These are phyloP conservation scores for Eulacestoma nigropectus DNA, from an alignment of 2,113 vertebrate species.

Conservation along the genomic window DNA sequence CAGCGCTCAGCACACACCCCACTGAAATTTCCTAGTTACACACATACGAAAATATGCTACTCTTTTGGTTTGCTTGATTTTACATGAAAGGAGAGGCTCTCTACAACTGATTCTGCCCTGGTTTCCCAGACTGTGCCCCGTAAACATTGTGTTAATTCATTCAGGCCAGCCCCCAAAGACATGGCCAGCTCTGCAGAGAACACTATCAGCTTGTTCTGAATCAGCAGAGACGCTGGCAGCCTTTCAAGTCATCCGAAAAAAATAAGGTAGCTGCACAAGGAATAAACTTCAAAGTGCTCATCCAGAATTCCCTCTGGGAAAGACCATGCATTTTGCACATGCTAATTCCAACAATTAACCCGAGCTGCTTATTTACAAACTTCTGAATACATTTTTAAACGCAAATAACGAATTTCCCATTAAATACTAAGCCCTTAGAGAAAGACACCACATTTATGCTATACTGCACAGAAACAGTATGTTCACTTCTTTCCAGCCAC, in stretches of 20 bases:
- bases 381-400: background rate
- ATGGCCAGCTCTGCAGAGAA: slow-evolving; percentile 30
- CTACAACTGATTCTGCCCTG: background rate
- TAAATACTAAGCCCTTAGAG: background rate
- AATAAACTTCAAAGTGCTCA: background rate
- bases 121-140: background rate
- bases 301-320: slow-evolving; percentile 1
- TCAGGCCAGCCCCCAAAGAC: background rate
- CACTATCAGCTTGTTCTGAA: slow-evolving; percentile 59
- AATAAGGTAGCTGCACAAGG: background rate
- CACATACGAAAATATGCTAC: background rate
- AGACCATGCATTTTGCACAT: background rate
- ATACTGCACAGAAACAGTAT: background rate
- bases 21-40: background rate
- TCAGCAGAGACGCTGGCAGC: slow-evolving; percentile 35
- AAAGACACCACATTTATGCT: background rate
- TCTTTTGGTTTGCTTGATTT: background rate
- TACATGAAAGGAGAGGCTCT: background rate
- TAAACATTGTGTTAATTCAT: slow-evolving; percentile 19
- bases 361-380: background rate
- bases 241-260: background rate
- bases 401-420: background rate
- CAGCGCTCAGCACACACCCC: accelerated
- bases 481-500: background rate
- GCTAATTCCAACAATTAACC: background rate